phyloP scores from a whole-genome alignment of 2,888 invertebrate species.

The Hirtodrosophila confusa region DNA sequence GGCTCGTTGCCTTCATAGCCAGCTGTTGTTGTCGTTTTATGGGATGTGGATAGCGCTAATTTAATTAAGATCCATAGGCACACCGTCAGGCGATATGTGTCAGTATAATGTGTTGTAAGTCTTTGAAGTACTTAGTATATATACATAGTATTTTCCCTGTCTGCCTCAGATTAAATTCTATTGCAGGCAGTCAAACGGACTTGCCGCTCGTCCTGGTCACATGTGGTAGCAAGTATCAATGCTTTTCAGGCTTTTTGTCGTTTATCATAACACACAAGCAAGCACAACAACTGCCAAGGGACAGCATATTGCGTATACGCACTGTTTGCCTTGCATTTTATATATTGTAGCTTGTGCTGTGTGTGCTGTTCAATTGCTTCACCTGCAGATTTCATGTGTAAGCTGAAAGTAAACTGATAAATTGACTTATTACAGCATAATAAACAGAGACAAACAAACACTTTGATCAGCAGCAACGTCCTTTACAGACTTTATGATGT shows the following conservation, averaged over 20 bases:
- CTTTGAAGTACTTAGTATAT: conserved; percentile 34
- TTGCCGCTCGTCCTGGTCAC: conserved; percentile 1
- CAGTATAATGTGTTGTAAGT: conserved; percentile 67
- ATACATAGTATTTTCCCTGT: background rate
- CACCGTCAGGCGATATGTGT: conserved; percentile 62
- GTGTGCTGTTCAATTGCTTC: conserved; percentile 5
- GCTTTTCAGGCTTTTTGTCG: conserved; percentile 49
- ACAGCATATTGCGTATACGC: conserved; percentile 51
- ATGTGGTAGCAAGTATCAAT: conserved; percentile 41
- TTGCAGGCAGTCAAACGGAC: background rate
- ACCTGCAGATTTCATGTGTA: conserved; percentile 35
- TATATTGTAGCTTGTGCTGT: conserved; percentile 12
- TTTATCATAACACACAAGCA: conserved; percentile 36
- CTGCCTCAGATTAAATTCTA: background rate
- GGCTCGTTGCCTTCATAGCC: conserved; percentile 47
- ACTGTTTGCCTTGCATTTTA: conserved; percentile 30
- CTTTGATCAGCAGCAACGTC: conserved; percentile 17
- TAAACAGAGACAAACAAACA: conserved; percentile 16
- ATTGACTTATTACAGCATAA: conserved; percentile 60
- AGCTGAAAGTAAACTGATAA: conserved; percentile 64
- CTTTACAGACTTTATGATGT: conserved; percentile 15
- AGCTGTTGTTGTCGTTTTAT: conserved; percentile 30
- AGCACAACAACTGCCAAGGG: conserved; percentile 16
- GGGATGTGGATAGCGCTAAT: conserved; percentile 49
- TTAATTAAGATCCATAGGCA: conserved; percentile 68